A percentile compares a stretch with the other conserved stretches of the same genome.
These are phyloP conservation scores for Drosophila quadrilineata DNA, from an alignment of 1,140 invertebrate species.

Conservation along the genomic window DNA sequence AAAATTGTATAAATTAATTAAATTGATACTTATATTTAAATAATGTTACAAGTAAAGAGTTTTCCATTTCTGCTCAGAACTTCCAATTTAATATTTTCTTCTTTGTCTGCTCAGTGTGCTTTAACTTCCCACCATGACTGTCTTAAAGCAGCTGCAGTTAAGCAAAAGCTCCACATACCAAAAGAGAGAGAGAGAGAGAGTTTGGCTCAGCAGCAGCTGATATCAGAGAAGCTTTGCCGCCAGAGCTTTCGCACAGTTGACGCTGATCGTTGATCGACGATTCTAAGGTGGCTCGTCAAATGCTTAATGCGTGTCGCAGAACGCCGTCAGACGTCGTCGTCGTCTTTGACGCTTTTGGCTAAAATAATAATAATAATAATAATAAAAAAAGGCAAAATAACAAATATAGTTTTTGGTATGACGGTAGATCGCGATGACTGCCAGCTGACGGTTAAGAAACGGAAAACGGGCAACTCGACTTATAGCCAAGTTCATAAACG, in stretches of 20 bases:
- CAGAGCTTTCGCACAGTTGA: slow-evolving; percentile 19
- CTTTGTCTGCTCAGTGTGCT: not conserved
- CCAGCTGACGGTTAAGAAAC: no score
- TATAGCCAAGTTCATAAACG: no score
- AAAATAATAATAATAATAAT: slow-evolving; percentile 72
- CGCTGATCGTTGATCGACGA: slow-evolving; percentile 17
- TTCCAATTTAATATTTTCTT: no score
- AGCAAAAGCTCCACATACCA: not conserved
- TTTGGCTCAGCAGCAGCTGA: slow-evolving; percentile 15
- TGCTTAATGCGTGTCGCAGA: slow-evolving; percentile 46
- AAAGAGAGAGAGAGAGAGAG: not conserved
- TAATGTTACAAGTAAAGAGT: no score
- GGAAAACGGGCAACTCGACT: no score
- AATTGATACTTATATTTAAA: no score
- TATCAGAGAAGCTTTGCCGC: no score
- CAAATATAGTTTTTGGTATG: no score
- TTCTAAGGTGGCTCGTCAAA: slow-evolving; percentile 60
- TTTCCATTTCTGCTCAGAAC: no score
- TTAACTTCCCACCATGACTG: not conserved
- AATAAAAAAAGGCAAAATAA: no score
- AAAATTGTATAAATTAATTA: no score
- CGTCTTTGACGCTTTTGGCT: slow-evolving; percentile 50
- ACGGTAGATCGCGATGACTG: no score
- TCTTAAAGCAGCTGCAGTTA: not conserved
- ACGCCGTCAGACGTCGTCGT: slow-evolving; percentile 53